Percentiles rank a stretch among this genome's conserved stretches.
phyloP scores from a whole-genome alignment of 2,797 vertebrate genomes.

The Enteromius fasciolatus region DNA sequence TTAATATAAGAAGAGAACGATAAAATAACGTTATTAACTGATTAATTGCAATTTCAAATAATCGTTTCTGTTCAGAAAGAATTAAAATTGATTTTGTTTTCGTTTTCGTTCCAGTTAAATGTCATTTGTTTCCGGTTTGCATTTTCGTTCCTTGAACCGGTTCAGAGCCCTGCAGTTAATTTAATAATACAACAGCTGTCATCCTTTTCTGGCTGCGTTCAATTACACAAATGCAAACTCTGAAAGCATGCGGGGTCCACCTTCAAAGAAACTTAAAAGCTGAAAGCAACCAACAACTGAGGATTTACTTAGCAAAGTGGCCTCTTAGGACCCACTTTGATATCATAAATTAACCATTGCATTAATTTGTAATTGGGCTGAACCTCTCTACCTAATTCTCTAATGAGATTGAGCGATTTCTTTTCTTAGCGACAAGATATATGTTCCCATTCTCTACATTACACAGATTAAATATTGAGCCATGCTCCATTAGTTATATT shows the following conservation, averaged over 20 bases:
- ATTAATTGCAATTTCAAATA: too few species aligned
- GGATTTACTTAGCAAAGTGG: constrained; percentile 79
- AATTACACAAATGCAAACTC: constrained; percentile 32
- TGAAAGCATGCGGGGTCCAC: background rate
- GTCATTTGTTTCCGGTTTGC: too few species aligned
- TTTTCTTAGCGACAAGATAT: constrained; percentile 81
- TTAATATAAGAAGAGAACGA: too few species aligned
- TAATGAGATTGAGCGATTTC: constrained; percentile 84
- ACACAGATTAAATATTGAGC: constrained; percentile 82
- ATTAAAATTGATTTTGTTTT: too few species aligned
- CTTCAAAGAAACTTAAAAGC: constrained; percentile 54
- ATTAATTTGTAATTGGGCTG: constrained; percentile 77
- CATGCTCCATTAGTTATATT: constrained; percentile 80
- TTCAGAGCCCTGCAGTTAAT: background rate
- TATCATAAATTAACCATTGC: constrained; percentile 86
- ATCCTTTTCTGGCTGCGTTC: constrained; percentile 20
- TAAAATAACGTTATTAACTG: too few species aligned
- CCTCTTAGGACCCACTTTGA: constrained; percentile 80
- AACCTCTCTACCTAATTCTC: constrained; percentile 79
- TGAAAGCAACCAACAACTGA: constrained; percentile 63
- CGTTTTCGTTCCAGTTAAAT: too few species aligned
- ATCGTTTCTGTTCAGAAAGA: too few species aligned
- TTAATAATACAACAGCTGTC: constrained; percentile 39
- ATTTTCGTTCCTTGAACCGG: too few species aligned
- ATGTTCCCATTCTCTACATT: constrained; percentile 79